phyloP scores from a whole-genome alignment of 2,888 invertebrate genomes.

The Reticulitermes lucifugus region DNA sequence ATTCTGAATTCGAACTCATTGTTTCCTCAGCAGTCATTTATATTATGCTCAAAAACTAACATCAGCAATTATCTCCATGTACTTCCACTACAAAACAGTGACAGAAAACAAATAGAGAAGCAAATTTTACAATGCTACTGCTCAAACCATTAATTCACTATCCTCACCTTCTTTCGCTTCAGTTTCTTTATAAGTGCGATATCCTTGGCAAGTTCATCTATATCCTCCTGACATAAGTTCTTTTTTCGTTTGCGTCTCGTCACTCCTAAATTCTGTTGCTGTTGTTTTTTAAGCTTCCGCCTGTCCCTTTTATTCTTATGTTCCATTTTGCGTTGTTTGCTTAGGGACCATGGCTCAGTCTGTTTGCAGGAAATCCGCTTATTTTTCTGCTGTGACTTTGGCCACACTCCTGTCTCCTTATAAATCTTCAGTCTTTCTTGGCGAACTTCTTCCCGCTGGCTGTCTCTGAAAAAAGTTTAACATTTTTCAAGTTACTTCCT shows the following conservation, averaged over 20 bases:
- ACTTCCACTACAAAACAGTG: no score
- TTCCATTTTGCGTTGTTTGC: constrained; percentile 78
- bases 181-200: constrained; percentile 86
- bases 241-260: constrained; percentile 64
- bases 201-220: constrained; percentile 83
- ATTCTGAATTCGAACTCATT: no score
- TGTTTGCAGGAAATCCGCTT: constrained; percentile 64
- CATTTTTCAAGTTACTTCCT: no score
- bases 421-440: constrained; percentile 77
- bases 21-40: no score
- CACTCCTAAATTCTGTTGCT: constrained; percentile 60
- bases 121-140: no score
- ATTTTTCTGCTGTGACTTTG: constrained; percentile 69
- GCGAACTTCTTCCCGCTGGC: constrained; percentile 79
- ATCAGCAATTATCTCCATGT: no score
- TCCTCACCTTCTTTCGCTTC: constrained; percentile 79
- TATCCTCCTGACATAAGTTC: constrained; percentile 76
- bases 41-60: no score
- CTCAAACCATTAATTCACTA: background rate
- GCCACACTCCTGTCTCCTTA: constrained; percentile 82
- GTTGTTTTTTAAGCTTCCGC: constrained; percentile 69
- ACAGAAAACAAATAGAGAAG: no score
- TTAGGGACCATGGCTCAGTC: constrained; percentile 82
- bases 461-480: constrained; percentile 67
- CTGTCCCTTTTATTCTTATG: constrained; percentile 72